Base-by-base conservation (phyloP, 2,888 invertebrate genomes). In the Chrysolina haemoptera region DNA sequence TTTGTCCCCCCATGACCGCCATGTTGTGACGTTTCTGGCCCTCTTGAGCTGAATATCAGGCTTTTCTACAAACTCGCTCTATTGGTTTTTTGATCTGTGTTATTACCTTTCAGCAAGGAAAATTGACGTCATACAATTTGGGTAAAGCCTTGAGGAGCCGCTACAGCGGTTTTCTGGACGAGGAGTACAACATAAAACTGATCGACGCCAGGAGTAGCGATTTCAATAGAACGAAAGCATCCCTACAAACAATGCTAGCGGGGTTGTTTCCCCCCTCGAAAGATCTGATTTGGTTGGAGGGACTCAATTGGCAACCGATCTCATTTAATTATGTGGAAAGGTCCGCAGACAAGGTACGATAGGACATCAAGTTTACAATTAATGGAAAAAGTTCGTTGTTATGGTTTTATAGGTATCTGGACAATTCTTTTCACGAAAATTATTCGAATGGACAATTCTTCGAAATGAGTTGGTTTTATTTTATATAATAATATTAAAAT, bases 221-320 rank as follows among this genome's bases (percentile, higher is more conserved):
- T 82, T 92, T 90, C 82, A 91, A 92, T 69, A 89, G 94, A 63
- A 94, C 95, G 0, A 90, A 94, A 87, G 93, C 93, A 90, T 93
- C 93, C 4, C 92, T 92, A 0, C 88, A 93, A 77, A 88, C 92
- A 18, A 92, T 93, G 5, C 87, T 94, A 69, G 91, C 93, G 0
- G 94, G 92, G 0, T 84, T 95, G 35, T 94, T 91, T 85, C 93
- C 92, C 1, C 93, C 93, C 0, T 83, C 82, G 1, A 88, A 89
- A 10, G 82, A 88, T 16, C 89, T 91, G 84, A 87, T 89, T 71
- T 92, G 92, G 92, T 90, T 90, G 79, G 80, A 85, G n/a, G 80
- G 76, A 14, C 69, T 85, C 14, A 76, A 76, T n/a, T 85, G 85
- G 86, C 84, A 84, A 76, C 85, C 86, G 0, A 84, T 85, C 55